A percentile compares a stretch with the other conserved stretches of the same genome.
phyloP scores from a whole-genome alignment of 2,113 vertebrate genomes.

The Potamarius usumacintae region DNA sequence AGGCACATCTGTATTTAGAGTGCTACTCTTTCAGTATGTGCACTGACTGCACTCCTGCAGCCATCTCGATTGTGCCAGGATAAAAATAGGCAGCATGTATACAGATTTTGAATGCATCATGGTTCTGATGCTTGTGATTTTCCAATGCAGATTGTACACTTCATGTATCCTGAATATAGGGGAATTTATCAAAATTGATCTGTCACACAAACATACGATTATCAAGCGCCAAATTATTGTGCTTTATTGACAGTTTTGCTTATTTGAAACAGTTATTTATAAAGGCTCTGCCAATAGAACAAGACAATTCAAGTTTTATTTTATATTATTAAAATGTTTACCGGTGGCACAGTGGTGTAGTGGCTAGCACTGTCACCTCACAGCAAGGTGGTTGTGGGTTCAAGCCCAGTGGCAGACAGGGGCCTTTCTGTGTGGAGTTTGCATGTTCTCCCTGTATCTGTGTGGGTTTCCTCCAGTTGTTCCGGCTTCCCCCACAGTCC shows the following conservation, averaged over 20 bases:
- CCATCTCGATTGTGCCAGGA: slow-evolving; percentile 4
- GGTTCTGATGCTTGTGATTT: neutral
- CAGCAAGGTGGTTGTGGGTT: too few species aligned
- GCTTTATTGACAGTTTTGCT: neutral
- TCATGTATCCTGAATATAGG: neutral
- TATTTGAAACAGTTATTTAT: neutral
- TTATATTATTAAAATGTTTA: too few species aligned
- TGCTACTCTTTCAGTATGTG: slow-evolving; percentile 18
- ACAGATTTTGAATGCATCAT: neutral
- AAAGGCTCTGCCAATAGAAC: neutral
- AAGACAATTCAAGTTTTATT: neutral
- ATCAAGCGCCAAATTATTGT: neutral
- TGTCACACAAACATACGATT: neutral
- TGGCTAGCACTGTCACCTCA: too few species aligned
- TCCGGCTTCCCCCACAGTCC: too few species aligned
- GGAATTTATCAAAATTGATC: neutral
- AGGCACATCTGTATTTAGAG: slow-evolving; percentile 30
- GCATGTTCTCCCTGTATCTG: too few species aligned
- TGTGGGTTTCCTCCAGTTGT: too few species aligned
- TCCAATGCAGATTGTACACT: neutral
- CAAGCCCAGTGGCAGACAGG: too few species aligned
- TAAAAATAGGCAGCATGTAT: neutral
- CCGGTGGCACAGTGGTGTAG: too few species aligned
- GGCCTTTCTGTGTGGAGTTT: too few species aligned
- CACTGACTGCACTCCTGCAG: slow-evolving; percentile 22